Evolutionary conservation across 2,888 invertebrate genomes (phyloP), one percentile per base, ranked within the genome.

Genomic region (Caenorhabditis becei): DNA sequence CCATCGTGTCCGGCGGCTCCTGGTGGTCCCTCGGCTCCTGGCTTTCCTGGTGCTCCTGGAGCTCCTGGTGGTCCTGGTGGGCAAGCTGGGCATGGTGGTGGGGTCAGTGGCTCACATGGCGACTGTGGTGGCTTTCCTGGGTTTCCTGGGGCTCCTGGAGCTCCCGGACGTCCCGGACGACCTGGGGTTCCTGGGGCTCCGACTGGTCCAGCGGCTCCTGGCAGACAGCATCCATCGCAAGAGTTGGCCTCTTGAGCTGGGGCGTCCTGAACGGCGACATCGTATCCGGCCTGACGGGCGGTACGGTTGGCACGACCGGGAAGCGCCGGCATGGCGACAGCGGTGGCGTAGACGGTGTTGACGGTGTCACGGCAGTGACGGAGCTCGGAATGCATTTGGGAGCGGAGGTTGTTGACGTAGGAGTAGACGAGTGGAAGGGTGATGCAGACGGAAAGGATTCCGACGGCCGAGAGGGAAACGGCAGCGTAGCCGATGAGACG

Each of bases 21-120:
- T 51, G 74, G 67, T 69, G 78, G 77, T 74, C 82, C 82, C 20
- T 70, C 75, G 20, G 32, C 32, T 74, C 82, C 82, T 65, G 82
- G 82, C 24, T 62, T 61, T 70, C 82, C 82, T 69, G 88, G 89
- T 26, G 70, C 65, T 67, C 84, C 84, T 70, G 84, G 80, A 53
- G 84, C 61, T 80, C 84, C 84, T 58, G 74, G 83, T 66, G 81
- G 81, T 74, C 81, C 81, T 63, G 77, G 58, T 72, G 86, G 84
- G 75, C 86, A 86, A n/a, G 85, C 85, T 63, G 78, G 77, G 71
- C 83, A 84, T 66, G 84, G 84, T 58, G 86, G 86, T 61, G 84
- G 82, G 5, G 83, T 83, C 37, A 80, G 56, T 56, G 84, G 86
- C 58, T 86, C 86, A 77, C 84, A 81, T 58, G 81, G 81, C 18